Evolutionary conservation across 2,113 vertebrate species (phyloP).

Genomic region (Tauraco erythrolophus): DNA sequence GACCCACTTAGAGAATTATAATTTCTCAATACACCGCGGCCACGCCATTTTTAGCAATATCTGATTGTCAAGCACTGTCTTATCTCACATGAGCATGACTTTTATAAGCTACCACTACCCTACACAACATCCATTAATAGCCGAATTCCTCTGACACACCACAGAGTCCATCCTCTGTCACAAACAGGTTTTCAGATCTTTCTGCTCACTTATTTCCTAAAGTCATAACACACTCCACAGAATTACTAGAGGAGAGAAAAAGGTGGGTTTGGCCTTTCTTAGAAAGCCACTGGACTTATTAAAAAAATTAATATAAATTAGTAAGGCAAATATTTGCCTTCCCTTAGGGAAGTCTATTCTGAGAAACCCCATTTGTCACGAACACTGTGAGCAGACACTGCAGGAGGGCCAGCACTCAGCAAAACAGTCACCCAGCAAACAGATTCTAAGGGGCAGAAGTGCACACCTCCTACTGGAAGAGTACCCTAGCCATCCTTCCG

Average conservation of each 20-base stretch:
- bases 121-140: background rate
- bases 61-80: background rate
- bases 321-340: background rate
- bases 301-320: background rate
- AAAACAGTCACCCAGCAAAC: background rate
- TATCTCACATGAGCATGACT: background rate
- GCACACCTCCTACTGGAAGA: background rate
- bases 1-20: background rate
- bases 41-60: background rate
- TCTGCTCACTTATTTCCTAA: background rate
- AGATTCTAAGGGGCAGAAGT: background rate
- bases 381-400: background rate
- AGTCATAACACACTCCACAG: accelerated
- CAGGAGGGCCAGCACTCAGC: background rate
- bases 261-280: background rate
- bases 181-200: background rate
- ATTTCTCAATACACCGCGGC: background rate
- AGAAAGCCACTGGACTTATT: background rate
- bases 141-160: background rate
- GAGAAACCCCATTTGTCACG: background rate
- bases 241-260: background rate
- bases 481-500: background rate
- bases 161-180: background rate
- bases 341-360: background rate
- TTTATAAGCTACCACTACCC: background rate